Percentiles rank a stretch among this genome's conserved stretches.
Conservation (phyloP, 30 jellyfish, hydroid and myxozoan species). For the Chrysaora quinquecirrha region DNA sequence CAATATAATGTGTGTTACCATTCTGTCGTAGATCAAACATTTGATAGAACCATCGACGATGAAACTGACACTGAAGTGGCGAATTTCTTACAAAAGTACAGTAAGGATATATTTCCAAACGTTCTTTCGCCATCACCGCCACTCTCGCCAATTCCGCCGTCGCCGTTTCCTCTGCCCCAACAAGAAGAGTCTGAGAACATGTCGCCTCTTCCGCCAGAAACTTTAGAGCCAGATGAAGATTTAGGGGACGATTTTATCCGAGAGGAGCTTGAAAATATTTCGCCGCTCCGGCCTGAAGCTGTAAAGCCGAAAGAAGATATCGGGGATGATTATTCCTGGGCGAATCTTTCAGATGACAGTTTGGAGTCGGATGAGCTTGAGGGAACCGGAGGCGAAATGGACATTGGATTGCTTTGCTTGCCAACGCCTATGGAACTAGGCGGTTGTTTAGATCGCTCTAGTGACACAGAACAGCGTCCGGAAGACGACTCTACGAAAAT, state of each 20-base stretch:
- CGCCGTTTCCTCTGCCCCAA: slow-evolving; percentile 56
- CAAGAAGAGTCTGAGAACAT: no score
- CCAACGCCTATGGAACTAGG: no score
- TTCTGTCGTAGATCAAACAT: not conserved
- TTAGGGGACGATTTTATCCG: not conserved
- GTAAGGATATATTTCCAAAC: not conserved
- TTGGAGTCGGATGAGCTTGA: not conserved
- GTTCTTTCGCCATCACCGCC: slow-evolving; percentile 85
- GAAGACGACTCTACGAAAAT: not conserved
- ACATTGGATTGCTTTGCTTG: no score
- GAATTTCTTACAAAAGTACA: slow-evolving; percentile 1
- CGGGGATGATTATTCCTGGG: not conserved
- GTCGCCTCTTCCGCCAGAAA: no score
- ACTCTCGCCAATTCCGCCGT: slow-evolving; percentile 91
- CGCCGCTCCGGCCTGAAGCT: no score
- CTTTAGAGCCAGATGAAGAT: not conserved
- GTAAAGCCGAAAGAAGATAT: not conserved
- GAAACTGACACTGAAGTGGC: slow-evolving; percentile 55
- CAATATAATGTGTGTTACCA: no score
- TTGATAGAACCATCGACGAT: slow-evolving; percentile 22
- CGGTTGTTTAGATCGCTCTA: no score
- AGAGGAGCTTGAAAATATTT: not conserved
- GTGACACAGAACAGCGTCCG: no score
- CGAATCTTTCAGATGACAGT: not conserved
- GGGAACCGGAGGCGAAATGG: no score